Percentiles rank a stretch among this genome's conserved stretches.
These are phyloP conservation scores for Spinus pinus DNA, from an alignment of 2,797 vertebrate species.

Conservation along the genomic window DNA sequence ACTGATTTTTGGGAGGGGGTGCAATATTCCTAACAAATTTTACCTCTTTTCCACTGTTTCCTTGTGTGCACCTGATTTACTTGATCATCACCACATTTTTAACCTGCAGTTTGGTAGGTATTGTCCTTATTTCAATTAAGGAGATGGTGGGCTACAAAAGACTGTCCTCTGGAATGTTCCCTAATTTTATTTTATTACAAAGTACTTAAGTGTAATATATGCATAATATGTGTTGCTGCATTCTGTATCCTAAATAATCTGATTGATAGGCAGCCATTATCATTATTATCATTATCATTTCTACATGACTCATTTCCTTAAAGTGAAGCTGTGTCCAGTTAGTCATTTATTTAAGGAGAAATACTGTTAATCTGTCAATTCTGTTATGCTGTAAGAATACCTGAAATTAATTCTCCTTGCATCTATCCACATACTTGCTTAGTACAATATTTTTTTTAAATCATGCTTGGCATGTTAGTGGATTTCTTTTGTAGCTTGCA, in stretches of 20 bases:
- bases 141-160: background rate
- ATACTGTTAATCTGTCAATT: background rate
- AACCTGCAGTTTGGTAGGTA: background rate
- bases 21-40: background rate
- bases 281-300: background rate
- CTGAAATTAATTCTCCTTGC: background rate
- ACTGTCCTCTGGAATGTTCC: background rate
- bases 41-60: background rate
- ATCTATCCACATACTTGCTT: background rate
- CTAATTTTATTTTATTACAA: background rate
- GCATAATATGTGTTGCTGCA: background rate
- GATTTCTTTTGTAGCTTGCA: background rate
- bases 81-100: background rate
- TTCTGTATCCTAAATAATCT: background rate
- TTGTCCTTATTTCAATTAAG: background rate
- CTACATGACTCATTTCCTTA: constrained; percentile 6
- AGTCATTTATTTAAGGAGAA: background rate
- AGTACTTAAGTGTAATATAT: background rate
- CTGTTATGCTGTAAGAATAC: background rate
- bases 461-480: background rate
- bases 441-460: background rate
- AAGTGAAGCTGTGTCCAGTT: background rate
- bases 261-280: background rate
- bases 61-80: background rate
- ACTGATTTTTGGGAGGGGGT: background rate